These are phyloP conservation scores for Pristionchus maxplancki DNA, from an alignment of 2,888 invertebrate species.

Conservation along the genomic window DNA sequence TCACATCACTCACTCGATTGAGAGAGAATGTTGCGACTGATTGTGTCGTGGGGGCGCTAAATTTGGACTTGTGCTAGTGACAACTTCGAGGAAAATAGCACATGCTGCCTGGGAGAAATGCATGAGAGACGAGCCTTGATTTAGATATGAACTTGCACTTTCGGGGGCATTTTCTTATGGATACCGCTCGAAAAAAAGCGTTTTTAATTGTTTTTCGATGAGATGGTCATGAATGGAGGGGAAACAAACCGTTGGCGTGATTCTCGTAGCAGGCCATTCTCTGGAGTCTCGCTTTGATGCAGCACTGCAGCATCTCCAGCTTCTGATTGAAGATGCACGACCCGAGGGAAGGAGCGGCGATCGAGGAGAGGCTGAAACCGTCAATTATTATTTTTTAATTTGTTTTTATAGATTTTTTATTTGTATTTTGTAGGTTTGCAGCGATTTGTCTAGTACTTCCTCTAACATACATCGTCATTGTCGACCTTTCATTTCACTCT, in stretches of 20 bases:
- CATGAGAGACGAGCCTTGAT: too few relatives aligned
- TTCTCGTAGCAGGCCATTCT: slow-evolving; percentile 59
- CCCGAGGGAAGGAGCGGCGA: slow-evolving; percentile 58
- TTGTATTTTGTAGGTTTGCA: too few relatives aligned
- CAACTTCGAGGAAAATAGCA: not conserved
- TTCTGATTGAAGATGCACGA: slow-evolving; percentile 93
- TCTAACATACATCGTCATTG: not conserved
- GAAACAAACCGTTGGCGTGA: slow-evolving; percentile 8
- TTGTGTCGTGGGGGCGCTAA: not conserved
- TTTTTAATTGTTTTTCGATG: too few relatives aligned
- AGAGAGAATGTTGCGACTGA: slow-evolving; percentile 20
- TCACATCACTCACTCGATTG: not conserved
- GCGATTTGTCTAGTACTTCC: not conserved
- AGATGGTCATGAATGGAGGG: too few relatives aligned
- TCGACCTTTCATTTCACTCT: not conserved
- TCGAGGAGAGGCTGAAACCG: not conserved
- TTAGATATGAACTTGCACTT: too few relatives aligned
- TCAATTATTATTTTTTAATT: too few relatives aligned
- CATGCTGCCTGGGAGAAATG: not conserved
- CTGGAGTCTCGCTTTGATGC: slow-evolving; percentile 80
- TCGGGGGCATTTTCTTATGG: too few relatives aligned
- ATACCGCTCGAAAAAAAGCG: too few relatives aligned
- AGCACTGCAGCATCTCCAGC: slow-evolving; percentile 85
- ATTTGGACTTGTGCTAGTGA: not conserved
- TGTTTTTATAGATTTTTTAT: too few relatives aligned